Percentiles rank a stretch among this genome's conserved stretches.
phyloP scores from a whole-genome alignment of 1,140 invertebrate species.

The Lepidostoma basale region DNA sequence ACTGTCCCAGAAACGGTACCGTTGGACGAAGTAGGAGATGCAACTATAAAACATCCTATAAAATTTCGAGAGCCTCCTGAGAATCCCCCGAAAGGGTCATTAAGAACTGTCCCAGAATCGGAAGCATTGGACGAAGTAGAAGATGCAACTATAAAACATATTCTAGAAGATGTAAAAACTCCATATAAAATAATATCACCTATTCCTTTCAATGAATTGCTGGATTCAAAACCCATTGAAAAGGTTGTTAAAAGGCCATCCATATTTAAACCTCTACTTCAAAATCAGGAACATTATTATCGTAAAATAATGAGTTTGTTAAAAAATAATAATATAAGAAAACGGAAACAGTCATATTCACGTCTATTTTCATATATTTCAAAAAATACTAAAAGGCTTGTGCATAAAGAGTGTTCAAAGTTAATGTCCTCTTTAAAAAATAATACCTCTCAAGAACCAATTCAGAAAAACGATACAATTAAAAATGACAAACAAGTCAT shows the following conservation, averaged over 20 bases:
- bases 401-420: constrained; percentile 11
- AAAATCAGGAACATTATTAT: too few species aligned
- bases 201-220: background rate
- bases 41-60: too few species aligned
- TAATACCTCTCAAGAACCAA: background rate
- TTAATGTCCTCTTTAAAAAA: background rate
- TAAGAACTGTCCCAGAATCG: too few species aligned
- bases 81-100: too few species aligned
- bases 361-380: constrained; percentile 1
- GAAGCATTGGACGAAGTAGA: background rate
- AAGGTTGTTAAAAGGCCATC: too few species aligned
- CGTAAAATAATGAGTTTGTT: too few species aligned
- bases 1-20: too few species aligned
- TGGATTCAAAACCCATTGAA: background rate
- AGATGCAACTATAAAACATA: background rate
- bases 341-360: background rate
- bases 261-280: too few species aligned
- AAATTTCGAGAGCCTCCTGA: too few species aligned
- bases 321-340: too few species aligned
- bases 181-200: constrained; percentile 5
- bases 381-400: constrained; percentile 7
- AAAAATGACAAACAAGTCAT: background rate
- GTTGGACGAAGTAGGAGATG: too few species aligned
- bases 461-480: background rate
- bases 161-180: background rate